phyloP scores from a whole-genome alignment of 2,113 vertebrate species.

The Xiphophorus couchianus region DNA sequence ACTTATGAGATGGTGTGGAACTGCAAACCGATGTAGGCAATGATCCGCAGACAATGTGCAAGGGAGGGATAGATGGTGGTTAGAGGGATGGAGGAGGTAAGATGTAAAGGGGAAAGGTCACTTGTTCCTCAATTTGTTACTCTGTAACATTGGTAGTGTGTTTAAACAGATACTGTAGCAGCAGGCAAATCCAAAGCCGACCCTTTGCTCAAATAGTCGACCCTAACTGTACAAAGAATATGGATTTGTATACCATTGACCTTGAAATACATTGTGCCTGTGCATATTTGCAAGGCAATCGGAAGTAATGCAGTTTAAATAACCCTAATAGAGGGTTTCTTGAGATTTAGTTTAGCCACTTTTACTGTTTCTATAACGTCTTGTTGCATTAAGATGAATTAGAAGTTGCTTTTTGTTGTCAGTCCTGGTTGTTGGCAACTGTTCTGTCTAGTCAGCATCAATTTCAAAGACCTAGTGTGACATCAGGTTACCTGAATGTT shows the following conservation, averaged over 20 bases:
- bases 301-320: no score
- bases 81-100: slow-evolving; percentile 34
- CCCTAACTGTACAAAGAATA: neutral
- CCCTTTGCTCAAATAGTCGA: neutral
- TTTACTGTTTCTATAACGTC: no score
- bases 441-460: neutral
- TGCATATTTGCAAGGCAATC: no score
- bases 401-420: neutral
- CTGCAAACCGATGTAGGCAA: slow-evolving; percentile 38
- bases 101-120: slow-evolving; percentile 58
- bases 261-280: no score
- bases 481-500: neutral
- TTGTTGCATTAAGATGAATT: no score
- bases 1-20: slow-evolving; percentile 62
- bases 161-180: slow-evolving; percentile 18
- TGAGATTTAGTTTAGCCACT: no score
- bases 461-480: neutral
- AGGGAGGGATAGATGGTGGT: slow-evolving; percentile 10
- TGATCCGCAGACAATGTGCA: slow-evolving; percentile 58
- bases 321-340: no score
- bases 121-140: slow-evolving; percentile 60
- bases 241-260: neutral
- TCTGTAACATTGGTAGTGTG: slow-evolving; percentile 25
- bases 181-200: neutral
- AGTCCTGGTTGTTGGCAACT: neutral